Base-by-base conservation (phyloP, 2,797 vertebrate species). In the Sardinella longiceps region DNA sequence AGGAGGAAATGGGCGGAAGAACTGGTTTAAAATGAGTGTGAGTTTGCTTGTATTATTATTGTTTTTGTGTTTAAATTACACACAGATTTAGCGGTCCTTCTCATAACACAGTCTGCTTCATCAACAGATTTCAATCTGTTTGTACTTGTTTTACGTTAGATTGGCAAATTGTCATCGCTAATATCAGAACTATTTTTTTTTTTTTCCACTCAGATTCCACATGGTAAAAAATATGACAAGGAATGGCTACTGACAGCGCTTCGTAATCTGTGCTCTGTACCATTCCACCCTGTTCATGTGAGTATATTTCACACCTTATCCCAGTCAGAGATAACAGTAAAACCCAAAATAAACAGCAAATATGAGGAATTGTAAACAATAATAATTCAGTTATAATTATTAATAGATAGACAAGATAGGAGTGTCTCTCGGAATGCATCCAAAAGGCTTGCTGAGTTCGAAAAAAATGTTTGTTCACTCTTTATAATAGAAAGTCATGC, bases 11-110 rank as follows among this genome's bases (percentile, higher is more conserved):
- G 82, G 80, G 5, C 23, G 86, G 28, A 89, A 93, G 81, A 91
- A 83, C 82, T 97, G 96, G 96, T 96, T 94, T 90, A 95, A 92
- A 43, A 92, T 96, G 86, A 95, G 94, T 28, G 96, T 97, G 88
- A 94, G 95, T 90, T 51, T 83, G 58, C 63, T n/a, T n/a, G n/a
- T 51, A 60, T 58, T 45, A 48, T 33, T 80, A 25, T 20, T 20
- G 1, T 77, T 77, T 37, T 37, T 9, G 9, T 39, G 33, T 77
- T 43, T 23, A 7, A 37, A 43, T 43, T 2, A 39, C 70, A 43
- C 39, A 60, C 6, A 25, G 1, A 60, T 25, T 3, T 56, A 56
- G 20, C 53, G 23, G n/a, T 60, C 9, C 6, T 60, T 25, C 1
- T 60, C 2, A 60, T n/a, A 11, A 2, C 56, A 60, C n/a, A 60